These are phyloP conservation scores for Orius laevigatus DNA, from an alignment of 1,140 invertebrate genomes.

Conservation along the genomic window DNA sequence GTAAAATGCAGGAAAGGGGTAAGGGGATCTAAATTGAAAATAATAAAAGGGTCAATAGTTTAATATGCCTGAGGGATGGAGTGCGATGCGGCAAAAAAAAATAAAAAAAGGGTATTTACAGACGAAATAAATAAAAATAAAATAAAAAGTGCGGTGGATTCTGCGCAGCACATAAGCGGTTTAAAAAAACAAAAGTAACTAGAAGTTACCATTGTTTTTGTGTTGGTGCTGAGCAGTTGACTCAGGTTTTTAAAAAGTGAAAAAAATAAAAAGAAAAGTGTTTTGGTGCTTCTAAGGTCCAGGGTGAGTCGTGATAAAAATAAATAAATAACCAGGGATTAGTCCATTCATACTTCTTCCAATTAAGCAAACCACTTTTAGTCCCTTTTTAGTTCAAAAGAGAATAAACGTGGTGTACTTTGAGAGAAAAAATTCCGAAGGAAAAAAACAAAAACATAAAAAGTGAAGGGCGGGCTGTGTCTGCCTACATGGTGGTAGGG, in stretches of 20 bases:
- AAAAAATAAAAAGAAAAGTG: background rate
- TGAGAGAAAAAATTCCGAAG: background rate
- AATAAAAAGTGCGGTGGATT: background rate
- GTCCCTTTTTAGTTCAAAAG: background rate
- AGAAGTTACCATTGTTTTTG: no score
- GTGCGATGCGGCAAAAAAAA: conserved; percentile 8
- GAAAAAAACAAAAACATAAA: background rate
- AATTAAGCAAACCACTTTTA: background rate
- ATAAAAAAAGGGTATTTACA: background rate
- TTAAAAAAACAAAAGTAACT: no score
- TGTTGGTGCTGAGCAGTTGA: no score
- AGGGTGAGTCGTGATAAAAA: background rate
- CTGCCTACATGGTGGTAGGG: conserved; percentile 23
- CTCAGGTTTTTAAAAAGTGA: background rate
- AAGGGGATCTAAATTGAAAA: background rate
- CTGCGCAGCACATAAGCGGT: conserved; percentile 4
- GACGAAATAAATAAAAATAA: background rate
- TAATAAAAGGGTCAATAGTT: no score
- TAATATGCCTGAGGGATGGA: background rate
- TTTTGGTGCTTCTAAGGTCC: background rate
- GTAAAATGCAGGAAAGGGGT: background rate
- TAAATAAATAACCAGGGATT: background rate
- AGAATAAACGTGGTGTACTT: conserved; percentile 3
- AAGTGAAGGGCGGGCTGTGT: conserved; percentile 1
- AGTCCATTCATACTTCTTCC: background rate